phyloP scores from a whole-genome alignment of 1,140 invertebrate species.

The Palaemon carinicauda region DNA sequence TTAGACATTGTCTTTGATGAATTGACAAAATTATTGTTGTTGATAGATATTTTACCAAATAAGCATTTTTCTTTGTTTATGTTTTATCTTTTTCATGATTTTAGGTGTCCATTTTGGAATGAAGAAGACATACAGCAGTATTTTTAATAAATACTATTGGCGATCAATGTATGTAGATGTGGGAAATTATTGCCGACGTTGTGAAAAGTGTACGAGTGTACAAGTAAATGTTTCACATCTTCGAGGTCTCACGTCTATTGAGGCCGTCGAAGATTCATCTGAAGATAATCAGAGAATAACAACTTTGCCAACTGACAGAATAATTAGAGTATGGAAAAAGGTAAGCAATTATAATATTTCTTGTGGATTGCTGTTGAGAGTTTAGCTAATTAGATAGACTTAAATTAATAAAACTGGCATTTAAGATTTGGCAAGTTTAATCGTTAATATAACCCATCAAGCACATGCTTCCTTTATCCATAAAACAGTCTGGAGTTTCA shows the following conservation, averaged over 20 bases:
- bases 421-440: too few species aligned
- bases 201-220: constrained; percentile 61
- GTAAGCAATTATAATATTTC: not conserved
- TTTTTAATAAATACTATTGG: constrained; percentile 62
- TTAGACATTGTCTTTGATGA: too few species aligned
- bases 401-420: too few species aligned
- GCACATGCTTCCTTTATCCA: too few species aligned
- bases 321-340: constrained; percentile 60
- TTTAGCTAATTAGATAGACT: too few species aligned
- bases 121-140: constrained; percentile 62
- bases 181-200: constrained; percentile 61
- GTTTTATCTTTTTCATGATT: not conserved
- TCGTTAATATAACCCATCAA: too few species aligned
- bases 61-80: not conserved
- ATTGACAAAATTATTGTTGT: not conserved
- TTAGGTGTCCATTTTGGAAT: constrained; percentile 63
- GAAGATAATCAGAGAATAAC: constrained; percentile 44
- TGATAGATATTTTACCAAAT: not conserved
- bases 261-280: not conserved
- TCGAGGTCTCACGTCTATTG: not conserved
- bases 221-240: constrained; percentile 35
- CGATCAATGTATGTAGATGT: constrained; percentile 63
- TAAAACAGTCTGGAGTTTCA: too few species aligned
- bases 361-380: not conserved
- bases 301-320: constrained; percentile 44